Percentiles rank a stretch among this genome's conserved stretches.
Conservation (phyloP, 2,888 invertebrate genomes). For the Tethea ocularis region DNA sequence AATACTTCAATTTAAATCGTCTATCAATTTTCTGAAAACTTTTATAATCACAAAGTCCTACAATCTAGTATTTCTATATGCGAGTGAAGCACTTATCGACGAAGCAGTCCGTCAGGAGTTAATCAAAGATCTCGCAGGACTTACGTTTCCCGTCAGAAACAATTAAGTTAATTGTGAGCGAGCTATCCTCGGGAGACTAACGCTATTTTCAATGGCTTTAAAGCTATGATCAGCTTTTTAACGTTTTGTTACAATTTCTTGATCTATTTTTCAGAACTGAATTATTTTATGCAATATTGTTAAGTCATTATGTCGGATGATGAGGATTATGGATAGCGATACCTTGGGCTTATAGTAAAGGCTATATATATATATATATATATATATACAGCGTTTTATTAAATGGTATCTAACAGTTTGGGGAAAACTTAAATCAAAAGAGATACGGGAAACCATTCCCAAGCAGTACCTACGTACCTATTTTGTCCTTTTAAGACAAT, state of each 20-base stretch:
- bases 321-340: too few species aligned
- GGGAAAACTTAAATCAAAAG: too few species aligned
- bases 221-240: slow-evolving; percentile 11
- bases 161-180: slow-evolving; percentile 35
- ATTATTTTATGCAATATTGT: background rate
- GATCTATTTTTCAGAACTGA: slow-evolving; percentile 18
- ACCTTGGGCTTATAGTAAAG: too few species aligned
- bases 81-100: slow-evolving; percentile 26
- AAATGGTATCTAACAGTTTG: too few species aligned
- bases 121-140: slow-evolving; percentile 45
- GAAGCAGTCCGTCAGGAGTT: slow-evolving; percentile 39
- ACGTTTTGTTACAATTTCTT: slow-evolving; percentile 11
- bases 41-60: background rate
- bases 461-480: too few species aligned
- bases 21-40: background rate
- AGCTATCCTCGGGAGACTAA: background rate
- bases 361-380: too few species aligned
- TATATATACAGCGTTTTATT: too few species aligned
- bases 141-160: slow-evolving; percentile 42
- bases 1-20: too few species aligned
- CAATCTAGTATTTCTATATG: slow-evolving; percentile 10
- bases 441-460: too few species aligned
- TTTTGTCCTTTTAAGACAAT: too few species aligned
- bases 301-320: too few species aligned
- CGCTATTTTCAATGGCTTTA: background rate